Percentiles rank a stretch among this genome's conserved stretches.
Evolutionary conservation across 2,888 invertebrate species (phyloP).

Genomic region (Stenolophus ochropezus): DNA sequence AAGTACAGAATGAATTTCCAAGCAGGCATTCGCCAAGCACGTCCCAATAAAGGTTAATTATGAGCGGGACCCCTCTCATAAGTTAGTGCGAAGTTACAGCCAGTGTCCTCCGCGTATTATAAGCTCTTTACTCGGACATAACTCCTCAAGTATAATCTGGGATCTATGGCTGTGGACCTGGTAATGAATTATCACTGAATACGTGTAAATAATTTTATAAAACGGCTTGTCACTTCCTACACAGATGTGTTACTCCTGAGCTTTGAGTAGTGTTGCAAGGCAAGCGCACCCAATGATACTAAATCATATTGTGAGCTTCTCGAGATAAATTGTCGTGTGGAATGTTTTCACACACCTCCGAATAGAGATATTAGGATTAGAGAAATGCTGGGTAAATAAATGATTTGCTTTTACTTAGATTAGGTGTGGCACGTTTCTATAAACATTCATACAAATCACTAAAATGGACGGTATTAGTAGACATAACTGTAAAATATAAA

Average conservation of each 20-base stretch:
- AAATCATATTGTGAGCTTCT: slow-evolving; percentile 34
- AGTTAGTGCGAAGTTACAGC: slow-evolving; percentile 44
- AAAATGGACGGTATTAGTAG: not conserved
- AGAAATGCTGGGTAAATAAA: not conserved
- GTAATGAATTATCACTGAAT: slow-evolving; percentile 53
- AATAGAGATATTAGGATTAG: slow-evolving; percentile 17
- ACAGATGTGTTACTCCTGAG: slow-evolving; percentile 29
- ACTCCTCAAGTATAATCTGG: slow-evolving; percentile 40
- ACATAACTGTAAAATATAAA: not conserved
- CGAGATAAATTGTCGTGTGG: slow-evolving; percentile 1
- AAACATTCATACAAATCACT: not conserved
- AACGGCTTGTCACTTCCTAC: slow-evolving; percentile 48
- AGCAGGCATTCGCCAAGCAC: slow-evolving; percentile 29
- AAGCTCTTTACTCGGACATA: slow-evolving; percentile 44
- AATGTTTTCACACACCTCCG: slow-evolving; percentile 26
- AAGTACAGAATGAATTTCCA: slow-evolving; percentile 20
- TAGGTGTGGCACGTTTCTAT: not conserved
- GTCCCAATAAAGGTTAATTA: slow-evolving; percentile 52
- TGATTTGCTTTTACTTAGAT: not conserved
- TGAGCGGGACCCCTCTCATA: slow-evolving; percentile 23
- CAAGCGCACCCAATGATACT: slow-evolving; percentile 9
- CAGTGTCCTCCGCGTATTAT: slow-evolving; percentile 31
- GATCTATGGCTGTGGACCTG: slow-evolving; percentile 37
- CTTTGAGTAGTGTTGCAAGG: not conserved
- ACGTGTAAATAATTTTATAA: slow-evolving; percentile 54